Conservation (phyloP, 2,113 vertebrate species). For the Labeo rohita region DNA sequence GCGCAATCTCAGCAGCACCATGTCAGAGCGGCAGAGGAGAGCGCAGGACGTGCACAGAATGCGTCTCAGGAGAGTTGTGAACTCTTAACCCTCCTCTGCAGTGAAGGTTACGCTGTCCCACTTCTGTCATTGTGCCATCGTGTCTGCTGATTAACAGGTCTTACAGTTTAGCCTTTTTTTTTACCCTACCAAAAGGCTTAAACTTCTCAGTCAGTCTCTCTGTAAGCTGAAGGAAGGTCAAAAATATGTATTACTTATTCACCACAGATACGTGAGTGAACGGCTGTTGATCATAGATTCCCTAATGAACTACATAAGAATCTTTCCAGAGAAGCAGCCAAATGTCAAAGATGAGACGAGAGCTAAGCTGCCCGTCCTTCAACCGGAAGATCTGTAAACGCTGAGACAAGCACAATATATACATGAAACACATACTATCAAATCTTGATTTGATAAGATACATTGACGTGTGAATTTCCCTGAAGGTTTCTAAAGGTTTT, state of each 20-base stretch:
- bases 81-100: constrained; percentile 7
- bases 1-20: constrained; percentile 62
- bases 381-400: constrained; percentile 5
- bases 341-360: constrained; percentile 27
- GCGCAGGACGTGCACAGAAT: constrained; percentile 65
- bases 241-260: not conserved
- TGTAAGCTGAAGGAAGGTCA: not conserved
- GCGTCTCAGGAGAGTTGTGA: constrained; percentile 53
- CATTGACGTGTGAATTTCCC: too few relatives aligned
- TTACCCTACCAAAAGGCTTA: not conserved
- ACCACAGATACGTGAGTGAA: not conserved
- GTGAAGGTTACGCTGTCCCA: not conserved
- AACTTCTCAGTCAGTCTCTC: not conserved
- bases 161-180: not conserved
- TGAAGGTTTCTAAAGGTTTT: not conserved
- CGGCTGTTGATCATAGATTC: not conserved
- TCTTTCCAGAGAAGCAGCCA: constrained; percentile 48
- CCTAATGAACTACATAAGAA: constrained; percentile 35
- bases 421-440: not conserved
- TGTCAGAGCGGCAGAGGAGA: constrained; percentile 67
- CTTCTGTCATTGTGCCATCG: not conserved
- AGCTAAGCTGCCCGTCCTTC: constrained; percentile 30
- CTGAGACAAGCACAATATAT: not conserved
- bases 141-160: not conserved
- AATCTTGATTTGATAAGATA: not conserved